Base-by-base conservation (phyloP, 2,888 invertebrate species). In the Coleophora deauratella region DNA sequence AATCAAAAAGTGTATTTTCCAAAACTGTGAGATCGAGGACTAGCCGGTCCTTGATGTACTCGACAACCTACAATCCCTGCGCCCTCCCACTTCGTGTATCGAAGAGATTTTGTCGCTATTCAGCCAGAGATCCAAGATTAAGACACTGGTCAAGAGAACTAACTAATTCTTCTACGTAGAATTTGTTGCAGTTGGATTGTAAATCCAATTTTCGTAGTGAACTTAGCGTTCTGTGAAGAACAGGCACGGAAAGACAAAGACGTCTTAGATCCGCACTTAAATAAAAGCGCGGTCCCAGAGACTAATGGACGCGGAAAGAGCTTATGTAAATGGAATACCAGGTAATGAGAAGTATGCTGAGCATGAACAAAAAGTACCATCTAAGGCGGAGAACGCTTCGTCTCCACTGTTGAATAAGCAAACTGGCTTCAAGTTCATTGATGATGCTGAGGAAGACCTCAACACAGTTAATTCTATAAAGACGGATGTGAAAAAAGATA, bases 101-200 rank as follows among this genome's bases (percentile, higher is more conserved):
- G 45, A 81, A 77, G 66, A 79, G 72, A 57, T 81, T 79, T 51
- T 82, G 79, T 72, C 76, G 82, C 51, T 86, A 86, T 62, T 86
- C 86, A 36, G 86, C 86, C 51, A 86, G 87, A 77, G 88, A 89
- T 62, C 89, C 89, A 49, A 86, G 88, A 61, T 88, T 88, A 87
- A 88, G 88, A 86, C 70, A 87, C 46, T 87, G 74, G 72, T 82
- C 84, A 32, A 68, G 79, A 81, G 84, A 85, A 69, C 62, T 71
- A 62, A 66, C 58, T 43, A 62, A 69, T 59, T 72, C 76, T 35
- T 72, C 76, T 35, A 72, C 81, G 62, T 81, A 84, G 70, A 72
- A 54, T 64, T 57, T 52, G 59, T 54, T 38, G 32, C 37, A 14
- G 51, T 66, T 67, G 74, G 74, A 72, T 69, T 66, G 49, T 43